Conservation (phyloP, 2,888 invertebrate species). For the Lasioglossum morio region DNA sequence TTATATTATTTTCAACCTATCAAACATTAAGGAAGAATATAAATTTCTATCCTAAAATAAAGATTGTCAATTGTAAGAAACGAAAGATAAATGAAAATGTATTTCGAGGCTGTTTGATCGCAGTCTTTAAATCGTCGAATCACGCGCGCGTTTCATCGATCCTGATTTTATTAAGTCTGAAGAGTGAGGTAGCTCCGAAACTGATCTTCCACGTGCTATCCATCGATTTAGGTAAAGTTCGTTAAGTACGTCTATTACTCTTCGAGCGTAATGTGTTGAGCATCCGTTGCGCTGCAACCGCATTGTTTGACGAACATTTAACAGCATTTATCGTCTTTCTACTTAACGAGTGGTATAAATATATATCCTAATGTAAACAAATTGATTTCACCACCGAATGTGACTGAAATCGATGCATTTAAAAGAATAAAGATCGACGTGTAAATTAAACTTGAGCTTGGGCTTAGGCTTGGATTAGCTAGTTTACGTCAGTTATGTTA, state of each 20-base stretch:
- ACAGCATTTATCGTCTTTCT: background rate
- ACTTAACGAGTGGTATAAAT: no score
- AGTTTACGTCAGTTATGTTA: background rate
- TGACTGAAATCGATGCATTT: background rate
- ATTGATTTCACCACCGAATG: background rate
- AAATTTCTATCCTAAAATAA: no score
- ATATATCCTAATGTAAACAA: background rate
- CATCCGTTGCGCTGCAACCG: background rate
- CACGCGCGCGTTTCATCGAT: slow-evolving; percentile 2
- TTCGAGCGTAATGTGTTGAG: background rate
- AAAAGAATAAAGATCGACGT: background rate
- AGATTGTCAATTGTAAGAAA: no score
- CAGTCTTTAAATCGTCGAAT: background rate
- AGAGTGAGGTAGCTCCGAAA: background rate
- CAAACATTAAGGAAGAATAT: no score
- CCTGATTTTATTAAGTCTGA: background rate
- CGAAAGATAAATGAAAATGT: no score
- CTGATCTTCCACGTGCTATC: slow-evolving; percentile 1
- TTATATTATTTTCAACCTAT: no score
- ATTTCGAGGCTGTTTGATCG: background rate
- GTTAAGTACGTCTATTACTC: slow-evolving; percentile 7
- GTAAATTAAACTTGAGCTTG: background rate
- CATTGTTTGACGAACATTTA: background rate
- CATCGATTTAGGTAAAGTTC: background rate
- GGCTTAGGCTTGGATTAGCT: background rate